These are phyloP conservation scores for Epinotia brunnichana DNA, from an alignment of 2,888 invertebrate species.

Conservation along the genomic window DNA sequence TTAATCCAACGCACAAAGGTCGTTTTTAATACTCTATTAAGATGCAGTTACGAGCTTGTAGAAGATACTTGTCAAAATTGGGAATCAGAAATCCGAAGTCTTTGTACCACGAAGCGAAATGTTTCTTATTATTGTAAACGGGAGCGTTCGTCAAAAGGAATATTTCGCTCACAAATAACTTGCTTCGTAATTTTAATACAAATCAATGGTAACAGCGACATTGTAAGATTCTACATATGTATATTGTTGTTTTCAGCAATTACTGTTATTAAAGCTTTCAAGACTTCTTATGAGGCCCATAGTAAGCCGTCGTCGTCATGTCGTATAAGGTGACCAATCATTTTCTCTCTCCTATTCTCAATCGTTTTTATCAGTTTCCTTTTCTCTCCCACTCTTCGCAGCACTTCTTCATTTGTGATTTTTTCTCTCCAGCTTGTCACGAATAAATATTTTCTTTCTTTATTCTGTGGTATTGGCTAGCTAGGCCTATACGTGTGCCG, in stretches of 20 bases:
- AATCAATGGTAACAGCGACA: slow-evolving; percentile 34
- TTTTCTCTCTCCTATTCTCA: no score
- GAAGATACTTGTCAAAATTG: slow-evolving; percentile 10
- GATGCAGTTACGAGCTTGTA: background rate
- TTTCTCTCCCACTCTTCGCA: background rate
- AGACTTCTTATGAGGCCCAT: no score
- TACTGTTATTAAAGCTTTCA: slow-evolving; percentile 13
- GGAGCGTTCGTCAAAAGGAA: slow-evolving; percentile 22
- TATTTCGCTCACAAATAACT: slow-evolving; percentile 36
- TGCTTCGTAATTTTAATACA: slow-evolving; percentile 28
- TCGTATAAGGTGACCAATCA: no score
- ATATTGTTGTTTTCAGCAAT: slow-evolving; percentile 26
- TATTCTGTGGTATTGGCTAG: background rate
- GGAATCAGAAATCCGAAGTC: slow-evolving; percentile 35
- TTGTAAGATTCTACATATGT: slow-evolving; percentile 23
- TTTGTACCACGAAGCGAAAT: slow-evolving; percentile 31
- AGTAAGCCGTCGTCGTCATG: no score
- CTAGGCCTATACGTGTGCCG: background rate
- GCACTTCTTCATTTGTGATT: no score
- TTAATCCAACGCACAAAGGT: background rate
- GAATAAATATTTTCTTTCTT: no score
- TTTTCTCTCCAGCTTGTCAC: no score
- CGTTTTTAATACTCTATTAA: background rate
- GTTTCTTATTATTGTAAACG: slow-evolving; percentile 37
- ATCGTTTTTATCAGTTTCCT: no score